A percentile compares a stretch with the other conserved stretches of the same genome.
Conservation (phyloP, 2,113 vertebrate genomes). For the Gnathonemus longibarbis region DNA sequence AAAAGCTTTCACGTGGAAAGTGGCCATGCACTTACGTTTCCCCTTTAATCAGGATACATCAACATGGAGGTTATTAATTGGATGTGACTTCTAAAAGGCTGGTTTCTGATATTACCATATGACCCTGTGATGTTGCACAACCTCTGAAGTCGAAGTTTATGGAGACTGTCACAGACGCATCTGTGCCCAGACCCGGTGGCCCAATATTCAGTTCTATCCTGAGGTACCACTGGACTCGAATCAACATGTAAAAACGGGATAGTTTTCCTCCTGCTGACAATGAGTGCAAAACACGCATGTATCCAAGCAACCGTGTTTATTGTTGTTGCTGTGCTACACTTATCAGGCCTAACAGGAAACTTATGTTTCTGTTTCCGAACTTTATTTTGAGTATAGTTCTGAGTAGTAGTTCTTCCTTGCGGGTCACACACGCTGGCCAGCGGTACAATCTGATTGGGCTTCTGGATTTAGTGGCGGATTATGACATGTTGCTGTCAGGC, state of each 20-base stretch:
- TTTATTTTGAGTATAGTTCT: not conserved
- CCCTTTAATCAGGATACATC: not conserved
- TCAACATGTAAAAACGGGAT: not conserved
- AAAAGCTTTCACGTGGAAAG: not conserved
- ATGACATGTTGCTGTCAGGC: not conserved
- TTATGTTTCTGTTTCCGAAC: not conserved
- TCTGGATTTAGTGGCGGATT: not conserved
- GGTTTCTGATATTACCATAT: not conserved
- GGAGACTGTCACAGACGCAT: not conserved
- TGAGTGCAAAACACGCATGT: not conserved
- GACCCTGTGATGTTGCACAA: not conserved
- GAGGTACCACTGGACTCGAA: not conserved
- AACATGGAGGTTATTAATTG: not conserved
- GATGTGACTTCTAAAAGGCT: not conserved
- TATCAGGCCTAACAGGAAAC: conserved; percentile 27
- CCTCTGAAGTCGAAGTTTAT: not conserved
- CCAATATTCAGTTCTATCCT: not conserved
- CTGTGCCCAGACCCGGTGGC: not conserved
- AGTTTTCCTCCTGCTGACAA: not conserved
- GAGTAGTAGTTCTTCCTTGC: not conserved
- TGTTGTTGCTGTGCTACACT: not conserved
- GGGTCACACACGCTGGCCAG: not conserved
- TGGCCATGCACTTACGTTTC: not conserved
- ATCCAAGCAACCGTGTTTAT: conserved; percentile 28
- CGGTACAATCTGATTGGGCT: not conserved